Base-by-base conservation (phyloP, 2,797 vertebrate genomes). In the Aldrovandia affinis region DNA sequence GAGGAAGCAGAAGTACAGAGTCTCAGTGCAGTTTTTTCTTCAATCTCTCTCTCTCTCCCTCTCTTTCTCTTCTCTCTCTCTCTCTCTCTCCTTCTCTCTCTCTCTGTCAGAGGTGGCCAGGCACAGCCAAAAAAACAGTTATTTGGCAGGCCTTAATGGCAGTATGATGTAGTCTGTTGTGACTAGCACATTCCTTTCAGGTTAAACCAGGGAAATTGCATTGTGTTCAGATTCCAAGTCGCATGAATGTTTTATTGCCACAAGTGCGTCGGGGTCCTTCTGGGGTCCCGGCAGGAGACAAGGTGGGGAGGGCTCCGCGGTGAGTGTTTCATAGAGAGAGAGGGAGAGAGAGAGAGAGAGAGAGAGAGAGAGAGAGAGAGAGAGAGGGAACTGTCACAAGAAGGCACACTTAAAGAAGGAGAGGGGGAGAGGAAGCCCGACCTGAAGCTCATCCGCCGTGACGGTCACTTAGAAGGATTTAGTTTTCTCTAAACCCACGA, bases 381-480 rank as follows among this genome's bases (percentile, higher is more conserved):
- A 28, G 33, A 12, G 55, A 80, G 44, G 93, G 83, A 83, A 91
- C 59, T 68, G 82, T 75, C 50, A 84, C 80, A 83, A 85, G 84
- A 84, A 83, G 86, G 87, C 84, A 83, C 78, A 54, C 47, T 2
- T 44, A 78, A 25, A 6, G 22, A 36, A 77, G 50, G 55, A 28
- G 52, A 52, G 8, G 94, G 93, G 92, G 88, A 91, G 89, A 93
- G 90, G 92, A 93, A 96, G 95, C 95, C 92, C 88, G 86, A 93
- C 85, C 25, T 85, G 92, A 96, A 94, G 95, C 95, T 97, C 97
- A 97, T 92, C 88, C 92, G 92, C 94, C 95, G 95, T 92, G 95
- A 97, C 96, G 97, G 96, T 96, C 97, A 96, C 96, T 98, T 96
- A 97, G 95, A 94, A 93, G 93, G 94, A 96, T 97, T 98, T 97